These are phyloP conservation scores for Pithys albifrons DNA, from an alignment of 2,113 vertebrate genomes.

Conservation along the genomic window DNA sequence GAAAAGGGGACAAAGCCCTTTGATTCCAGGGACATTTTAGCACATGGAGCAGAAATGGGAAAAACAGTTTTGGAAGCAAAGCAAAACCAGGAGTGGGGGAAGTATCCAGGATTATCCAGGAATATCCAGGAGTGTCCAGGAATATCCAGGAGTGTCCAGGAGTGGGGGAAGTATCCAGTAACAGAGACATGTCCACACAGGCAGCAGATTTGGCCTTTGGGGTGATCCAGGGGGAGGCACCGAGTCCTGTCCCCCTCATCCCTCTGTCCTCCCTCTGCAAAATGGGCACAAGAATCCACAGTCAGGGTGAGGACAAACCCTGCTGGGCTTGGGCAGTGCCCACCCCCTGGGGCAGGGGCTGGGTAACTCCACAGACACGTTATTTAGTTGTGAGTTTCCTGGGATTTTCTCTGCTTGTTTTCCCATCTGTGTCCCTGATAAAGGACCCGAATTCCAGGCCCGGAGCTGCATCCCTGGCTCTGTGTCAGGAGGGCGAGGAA, in stretches of 20 bases:
- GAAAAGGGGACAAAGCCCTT: not conserved
- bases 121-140: no score
- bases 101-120: not conserved
- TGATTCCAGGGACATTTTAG: not conserved
- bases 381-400: not conserved
- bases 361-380: not conserved
- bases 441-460: rapidly evolving
- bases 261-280: not conserved
- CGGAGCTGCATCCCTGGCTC: not conserved
- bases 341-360: rapidly evolving
- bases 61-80: not conserved
- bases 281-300: not conserved
- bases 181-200: not conserved
- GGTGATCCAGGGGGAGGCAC: not conserved
- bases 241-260: not conserved
- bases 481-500: not conserved
- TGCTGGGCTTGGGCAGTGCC: not conserved
- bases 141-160: no score
- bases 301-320: rapidly evolving
- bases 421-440: not conserved
- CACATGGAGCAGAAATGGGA: rapidly evolving
- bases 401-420: not conserved
- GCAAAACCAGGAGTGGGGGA: not conserved
- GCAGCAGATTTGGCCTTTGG: not conserved
- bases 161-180: not conserved